Evolutionary conservation across 2,113 vertebrate species (phyloP).

Genomic region (Cricetomys ansorgei): DNA sequence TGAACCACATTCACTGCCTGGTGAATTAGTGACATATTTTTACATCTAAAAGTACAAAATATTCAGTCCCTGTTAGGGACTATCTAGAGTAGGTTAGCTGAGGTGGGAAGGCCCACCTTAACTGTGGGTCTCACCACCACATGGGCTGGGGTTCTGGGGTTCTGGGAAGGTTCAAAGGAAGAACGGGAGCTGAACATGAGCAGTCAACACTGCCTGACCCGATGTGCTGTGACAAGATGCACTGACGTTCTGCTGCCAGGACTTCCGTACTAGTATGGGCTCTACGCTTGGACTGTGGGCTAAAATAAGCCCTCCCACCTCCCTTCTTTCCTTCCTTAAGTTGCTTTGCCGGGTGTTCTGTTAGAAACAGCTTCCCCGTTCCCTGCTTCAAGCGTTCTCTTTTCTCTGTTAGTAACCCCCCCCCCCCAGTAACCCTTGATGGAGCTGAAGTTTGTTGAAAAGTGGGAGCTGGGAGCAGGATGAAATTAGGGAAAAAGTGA

Average conservation of each 20-base stretch:
- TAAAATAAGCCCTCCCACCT: not conserved
- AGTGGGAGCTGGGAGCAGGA: too few species aligned
- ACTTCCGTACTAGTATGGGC: not conserved
- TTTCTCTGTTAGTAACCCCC: too few species aligned
- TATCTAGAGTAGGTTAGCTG: not conserved
- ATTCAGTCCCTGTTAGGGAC: not conserved
- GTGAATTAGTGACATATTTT: not conserved
- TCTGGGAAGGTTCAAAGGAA: too few species aligned
- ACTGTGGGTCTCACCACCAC: not conserved
- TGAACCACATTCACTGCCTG: too few species aligned
- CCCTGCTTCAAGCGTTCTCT: too few species aligned
- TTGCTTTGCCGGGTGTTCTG: not conserved
- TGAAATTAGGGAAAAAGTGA: too few species aligned
- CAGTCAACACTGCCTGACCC: not conserved
- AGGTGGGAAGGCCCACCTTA: not conserved
- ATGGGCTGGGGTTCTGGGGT: not conserved
- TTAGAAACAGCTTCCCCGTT: too few species aligned
- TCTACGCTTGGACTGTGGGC: not conserved
- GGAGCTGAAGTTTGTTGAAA: too few species aligned
- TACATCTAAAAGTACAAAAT: not conserved
- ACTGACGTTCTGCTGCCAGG: not conserved
- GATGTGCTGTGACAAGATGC: not conserved
- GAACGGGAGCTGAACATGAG: not conserved
- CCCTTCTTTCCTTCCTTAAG: not conserved
- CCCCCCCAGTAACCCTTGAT: too few species aligned